Evolutionary conservation across 2,888 invertebrate species (phyloP), one percentile per base, ranked within the genome.

Genomic region (Nephrotoma appendiculata): DNA sequence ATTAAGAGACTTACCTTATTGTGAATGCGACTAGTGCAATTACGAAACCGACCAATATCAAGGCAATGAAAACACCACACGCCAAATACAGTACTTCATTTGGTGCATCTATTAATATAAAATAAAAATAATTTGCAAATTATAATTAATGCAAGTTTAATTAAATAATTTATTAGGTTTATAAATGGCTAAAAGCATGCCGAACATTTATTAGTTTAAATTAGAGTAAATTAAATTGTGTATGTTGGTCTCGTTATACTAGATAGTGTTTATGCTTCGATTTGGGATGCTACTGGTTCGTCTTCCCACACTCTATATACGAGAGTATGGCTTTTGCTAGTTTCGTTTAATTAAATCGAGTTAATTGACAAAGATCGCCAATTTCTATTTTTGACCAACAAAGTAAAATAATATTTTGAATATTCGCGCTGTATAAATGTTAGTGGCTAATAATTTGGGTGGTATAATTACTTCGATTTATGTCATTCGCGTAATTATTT

Each of bases 41-140:
- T 90, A 96, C 95, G 87, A 96, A 93, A 89, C 95, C 96, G 88
- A 96, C 96, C 90, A 96, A 93, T 89, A 95, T 93, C 96, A 96
- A 96, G 88, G 96, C 96, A 91, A 96, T 96, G 90, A 96, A 93
- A 89, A 96, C 96, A 88, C 96, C 96, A 90, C 95, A 95, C 92
- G 96, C 95, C 95, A 96, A 96, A 93, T 95, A 96, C 92, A 95
- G 93, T 92, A 95, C 95, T 93, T 96, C 96, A 92, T 94, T 95
- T 87, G 96, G 96, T 90, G 95, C 96, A 94, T 96, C 96, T 96
- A 94, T 31, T 89, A 89, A 89, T 0, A 15, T n/a, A 52, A 52
- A 6, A 71, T 31, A 71, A 11, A 71, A 31, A 71, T 19, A 71
- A 31, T 31, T 88, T 86, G 2, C 86, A 83, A 43, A 71, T 71